These are phyloP conservation scores for Anhinga anhinga DNA, from an alignment of 2,113 vertebrate species.

Conservation along the genomic window DNA sequence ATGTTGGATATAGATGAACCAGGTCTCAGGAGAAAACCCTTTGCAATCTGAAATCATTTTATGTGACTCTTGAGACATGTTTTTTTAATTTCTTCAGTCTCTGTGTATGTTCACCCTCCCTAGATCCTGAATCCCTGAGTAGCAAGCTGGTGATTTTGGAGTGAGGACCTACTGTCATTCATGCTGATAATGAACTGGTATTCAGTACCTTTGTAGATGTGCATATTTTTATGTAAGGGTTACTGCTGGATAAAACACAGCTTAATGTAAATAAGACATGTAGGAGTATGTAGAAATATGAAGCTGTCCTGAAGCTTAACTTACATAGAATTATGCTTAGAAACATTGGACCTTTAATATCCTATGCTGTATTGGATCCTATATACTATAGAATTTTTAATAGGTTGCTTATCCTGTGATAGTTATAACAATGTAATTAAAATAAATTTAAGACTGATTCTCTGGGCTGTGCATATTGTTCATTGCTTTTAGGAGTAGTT, in stretches of 20 bases:
- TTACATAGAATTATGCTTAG: background rate
- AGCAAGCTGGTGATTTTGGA: background rate
- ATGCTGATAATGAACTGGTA: background rate
- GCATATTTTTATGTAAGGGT: background rate
- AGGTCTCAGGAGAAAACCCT: background rate
- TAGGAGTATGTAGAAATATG: background rate
- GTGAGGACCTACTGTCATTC: background rate
- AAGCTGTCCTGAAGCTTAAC: background rate
- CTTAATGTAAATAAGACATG: background rate
- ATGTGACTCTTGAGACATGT: background rate
- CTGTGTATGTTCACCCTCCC: background rate
- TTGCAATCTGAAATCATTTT: background rate
- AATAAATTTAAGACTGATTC: background rate
- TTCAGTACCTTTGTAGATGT: background rate
- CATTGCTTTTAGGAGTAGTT: background rate
- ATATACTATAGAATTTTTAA: background rate
- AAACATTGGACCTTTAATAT: background rate
- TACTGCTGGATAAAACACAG: background rate
- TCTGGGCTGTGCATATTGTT: background rate
- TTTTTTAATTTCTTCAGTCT: background rate
- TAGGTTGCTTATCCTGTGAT: background rate
- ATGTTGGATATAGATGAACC: background rate
- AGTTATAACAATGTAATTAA: background rate
- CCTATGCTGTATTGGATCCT: background rate
- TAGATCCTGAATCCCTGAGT: background rate